Percentiles rank a stretch among this genome's conserved stretches.
phyloP scores from a whole-genome alignment of 2,888 invertebrate genomes.

The Priocnemis perturbator region DNA sequence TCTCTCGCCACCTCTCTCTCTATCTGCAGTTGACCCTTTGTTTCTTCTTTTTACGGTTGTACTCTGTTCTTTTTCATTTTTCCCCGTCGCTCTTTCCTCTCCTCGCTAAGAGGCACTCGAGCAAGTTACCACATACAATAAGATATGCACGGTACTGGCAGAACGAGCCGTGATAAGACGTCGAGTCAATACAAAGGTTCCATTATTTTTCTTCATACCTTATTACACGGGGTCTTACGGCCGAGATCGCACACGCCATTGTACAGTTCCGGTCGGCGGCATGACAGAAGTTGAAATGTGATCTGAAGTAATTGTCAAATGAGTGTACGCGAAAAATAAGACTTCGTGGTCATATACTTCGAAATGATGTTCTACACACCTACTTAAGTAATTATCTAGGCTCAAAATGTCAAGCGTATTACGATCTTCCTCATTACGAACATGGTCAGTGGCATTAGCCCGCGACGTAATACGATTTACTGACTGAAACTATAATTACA shows the following conservation, averaged over 20 bases:
- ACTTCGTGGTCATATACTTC: too few relatives aligned
- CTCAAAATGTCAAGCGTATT: too few relatives aligned
- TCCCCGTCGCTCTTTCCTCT: slow-evolving; percentile 19
- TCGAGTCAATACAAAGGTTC: slow-evolving; percentile 19
- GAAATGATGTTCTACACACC: too few relatives aligned
- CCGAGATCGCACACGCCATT: slow-evolving; percentile 2
- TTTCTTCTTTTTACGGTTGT: slow-evolving; percentile 30
- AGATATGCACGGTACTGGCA: slow-evolving; percentile 20
- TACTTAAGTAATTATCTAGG: too few relatives aligned
- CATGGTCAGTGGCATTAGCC: too few relatives aligned
- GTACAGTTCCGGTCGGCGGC: not conserved
- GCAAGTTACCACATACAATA: slow-evolving; percentile 27
- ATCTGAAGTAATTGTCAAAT: too few relatives aligned
- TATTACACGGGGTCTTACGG: slow-evolving; percentile 18
- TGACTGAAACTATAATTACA: too few relatives aligned
- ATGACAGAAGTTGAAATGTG: too few relatives aligned
- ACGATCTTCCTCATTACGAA: too few relatives aligned
- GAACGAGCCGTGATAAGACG: slow-evolving; percentile 29
- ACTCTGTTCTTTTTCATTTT: slow-evolving; percentile 11
- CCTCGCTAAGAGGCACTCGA: slow-evolving; percentile 27
- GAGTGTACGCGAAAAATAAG: too few relatives aligned
- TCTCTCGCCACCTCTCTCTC: slow-evolving; percentile 34
- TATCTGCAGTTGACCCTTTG: slow-evolving; percentile 18
- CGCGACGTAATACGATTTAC: too few relatives aligned
- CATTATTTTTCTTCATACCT: slow-evolving; percentile 30